Conservation (phyloP, 1,140 invertebrate species). For the Triops longicaudatus region DNA sequence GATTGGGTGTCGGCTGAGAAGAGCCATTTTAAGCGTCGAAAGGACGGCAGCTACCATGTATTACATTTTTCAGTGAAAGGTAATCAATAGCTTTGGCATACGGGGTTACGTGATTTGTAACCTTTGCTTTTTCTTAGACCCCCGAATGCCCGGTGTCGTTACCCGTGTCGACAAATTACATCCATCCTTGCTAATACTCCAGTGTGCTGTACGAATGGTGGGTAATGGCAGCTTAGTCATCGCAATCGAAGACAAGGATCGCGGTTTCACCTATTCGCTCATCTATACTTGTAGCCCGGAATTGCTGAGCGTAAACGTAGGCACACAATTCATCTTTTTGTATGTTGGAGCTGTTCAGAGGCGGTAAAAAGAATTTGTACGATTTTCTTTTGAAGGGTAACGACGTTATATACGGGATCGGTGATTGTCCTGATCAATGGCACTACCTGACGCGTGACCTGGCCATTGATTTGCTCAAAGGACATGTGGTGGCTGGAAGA, state of each 20-base stretch:
- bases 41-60: background rate
- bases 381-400: constrained; percentile 13
- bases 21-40: background rate
- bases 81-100: background rate
- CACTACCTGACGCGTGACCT: constrained; percentile 75
- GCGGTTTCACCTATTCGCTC: constrained; percentile 60
- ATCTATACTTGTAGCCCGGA: constrained; percentile 69
- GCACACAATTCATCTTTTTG: constrained; percentile 7
- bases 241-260: constrained; percentile 62
- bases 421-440: constrained; percentile 54
- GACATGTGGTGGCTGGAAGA: constrained; percentile 47
- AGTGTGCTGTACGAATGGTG: constrained; percentile 39
- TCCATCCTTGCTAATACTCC: constrained; percentile 8
- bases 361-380: background rate
- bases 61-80: background rate
- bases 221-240: constrained; percentile 73
- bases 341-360: background rate
- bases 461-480: constrained; percentile 83
- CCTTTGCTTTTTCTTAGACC: background rate
- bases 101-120: background rate
- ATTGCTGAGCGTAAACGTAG: constrained; percentile 7
- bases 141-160: background rate
- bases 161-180: background rate
- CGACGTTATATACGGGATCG: constrained; percentile 62
- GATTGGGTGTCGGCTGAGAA: constrained; percentile 46